Percentiles rank a stretch among this genome's conserved stretches.
These are phyloP conservation scores for Spilosoma lubricipeda DNA, from an alignment of 2,888 invertebrate genomes.

Conservation along the genomic window DNA sequence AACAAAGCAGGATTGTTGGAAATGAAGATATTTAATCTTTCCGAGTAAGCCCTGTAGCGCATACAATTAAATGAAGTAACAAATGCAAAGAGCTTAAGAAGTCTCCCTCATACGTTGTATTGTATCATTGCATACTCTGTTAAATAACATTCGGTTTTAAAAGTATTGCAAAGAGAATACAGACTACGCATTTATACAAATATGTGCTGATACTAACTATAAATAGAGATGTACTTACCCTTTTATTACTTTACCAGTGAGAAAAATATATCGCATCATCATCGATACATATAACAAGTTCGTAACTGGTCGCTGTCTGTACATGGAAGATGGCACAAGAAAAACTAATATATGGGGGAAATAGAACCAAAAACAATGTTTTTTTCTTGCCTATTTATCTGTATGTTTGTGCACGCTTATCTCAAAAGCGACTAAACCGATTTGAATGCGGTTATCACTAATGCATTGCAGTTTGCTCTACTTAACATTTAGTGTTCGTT, in stretches of 20 bases:
- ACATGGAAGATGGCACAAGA: too few species aligned
- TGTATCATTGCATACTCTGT: conserved; percentile 19
- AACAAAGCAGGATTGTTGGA: conserved; percentile 11
- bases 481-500: too few species aligned
- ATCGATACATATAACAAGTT: too few species aligned
- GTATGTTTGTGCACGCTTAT: too few species aligned
- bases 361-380: too few species aligned
- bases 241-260: not conserved
- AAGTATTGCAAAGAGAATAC: not conserved
- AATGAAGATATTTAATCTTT: conserved; percentile 21
- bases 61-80: conserved; percentile 29
- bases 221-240: not conserved
- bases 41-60: conserved; percentile 15
- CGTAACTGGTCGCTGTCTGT: too few species aligned
- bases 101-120: conserved; percentile 30
- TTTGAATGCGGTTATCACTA: too few species aligned
- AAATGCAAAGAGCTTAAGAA: conserved; percentile 29
- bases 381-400: too few species aligned
- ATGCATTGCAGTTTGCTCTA: too few species aligned
- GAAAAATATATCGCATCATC: too few species aligned
- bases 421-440: too few species aligned
- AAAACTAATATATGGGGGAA: too few species aligned
- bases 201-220: not conserved
- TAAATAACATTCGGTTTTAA: conserved; percentile 28
- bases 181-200: not conserved